Evolutionary conservation across 2,797 vertebrate species (phyloP).

Genomic region (Momotus momota): DNA sequence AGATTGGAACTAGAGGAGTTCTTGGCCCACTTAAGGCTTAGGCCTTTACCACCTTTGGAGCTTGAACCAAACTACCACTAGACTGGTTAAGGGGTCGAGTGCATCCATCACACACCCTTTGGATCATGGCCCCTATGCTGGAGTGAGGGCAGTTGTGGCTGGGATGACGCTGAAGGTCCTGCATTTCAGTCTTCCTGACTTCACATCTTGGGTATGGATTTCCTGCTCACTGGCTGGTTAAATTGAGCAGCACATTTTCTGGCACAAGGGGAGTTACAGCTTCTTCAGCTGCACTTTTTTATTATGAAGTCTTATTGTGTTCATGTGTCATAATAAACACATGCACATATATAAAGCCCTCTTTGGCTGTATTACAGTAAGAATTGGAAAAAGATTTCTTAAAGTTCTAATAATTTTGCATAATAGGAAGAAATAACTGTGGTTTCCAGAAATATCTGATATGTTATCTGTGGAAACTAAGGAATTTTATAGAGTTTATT

Average conservation of each 20-base stretch:
- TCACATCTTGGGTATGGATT: neutral
- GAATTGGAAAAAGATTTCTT: neutral
- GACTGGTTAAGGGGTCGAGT: neutral
- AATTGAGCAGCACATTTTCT: accelerated
- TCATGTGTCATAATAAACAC: neutral
- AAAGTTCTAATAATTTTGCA: neutral
- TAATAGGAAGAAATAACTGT: neutral
- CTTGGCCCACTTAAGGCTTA: neutral
- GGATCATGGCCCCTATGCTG: neutral
- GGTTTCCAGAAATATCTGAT: neutral
- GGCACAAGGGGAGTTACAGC: neutral
- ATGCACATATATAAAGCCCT: neutral
- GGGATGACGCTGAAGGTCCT: neutral
- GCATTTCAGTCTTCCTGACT: neutral
- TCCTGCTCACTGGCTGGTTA: neutral
- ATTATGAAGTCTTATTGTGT: neutral
- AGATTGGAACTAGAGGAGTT: neutral
- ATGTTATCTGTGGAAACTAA: neutral
- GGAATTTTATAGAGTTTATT: neutral
- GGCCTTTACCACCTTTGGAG: neutral
- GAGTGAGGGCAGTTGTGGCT: neutral
- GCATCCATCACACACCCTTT: neutral
- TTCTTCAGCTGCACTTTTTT: neutral
- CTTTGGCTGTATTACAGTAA: neutral
- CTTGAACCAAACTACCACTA: neutral